These are phyloP conservation scores for Diadumene lineata DNA, from an alignment of 92 coral and sea anemone species.

Conservation along the genomic window DNA sequence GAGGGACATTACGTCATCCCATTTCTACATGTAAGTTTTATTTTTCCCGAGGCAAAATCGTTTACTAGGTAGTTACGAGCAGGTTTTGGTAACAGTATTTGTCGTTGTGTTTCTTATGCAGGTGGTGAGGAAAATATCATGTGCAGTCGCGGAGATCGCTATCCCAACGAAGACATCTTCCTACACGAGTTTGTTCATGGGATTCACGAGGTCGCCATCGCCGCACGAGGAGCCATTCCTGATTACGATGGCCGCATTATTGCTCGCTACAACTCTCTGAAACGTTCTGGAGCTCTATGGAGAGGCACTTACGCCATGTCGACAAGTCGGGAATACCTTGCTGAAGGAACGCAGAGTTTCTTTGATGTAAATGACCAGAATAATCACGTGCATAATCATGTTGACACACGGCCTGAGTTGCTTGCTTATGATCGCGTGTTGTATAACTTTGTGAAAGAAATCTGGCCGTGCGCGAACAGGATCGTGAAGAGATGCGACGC, in stretches of 20 bases:
- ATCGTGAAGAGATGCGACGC: conserved; percentile 86
- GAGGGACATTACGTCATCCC: conserved; percentile 84
- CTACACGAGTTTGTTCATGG: conserved; percentile 97
- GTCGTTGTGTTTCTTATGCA: too few relatives aligned
- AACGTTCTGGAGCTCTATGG: conserved; percentile 66
- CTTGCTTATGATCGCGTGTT: conserved; percentile 62
- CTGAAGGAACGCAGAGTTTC: conserved; percentile 95
- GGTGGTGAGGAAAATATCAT: conserved; percentile 98
- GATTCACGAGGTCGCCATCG: conserved; percentile 78
- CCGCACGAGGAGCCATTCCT: conserved; percentile 84
- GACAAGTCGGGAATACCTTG: conserved; percentile 90
- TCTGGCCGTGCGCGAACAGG: conserved; percentile 85
- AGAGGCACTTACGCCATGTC: conserved; percentile 88
- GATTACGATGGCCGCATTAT: conserved; percentile 72
- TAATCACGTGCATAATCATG: conserved; percentile 88
- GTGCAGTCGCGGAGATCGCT: conserved; percentile 82
- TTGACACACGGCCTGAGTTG: conserved; percentile 78
- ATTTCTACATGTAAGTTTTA: conserved; percentile 89
- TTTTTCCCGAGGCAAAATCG: too few relatives aligned
- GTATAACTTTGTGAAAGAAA: conserved; percentile 76
- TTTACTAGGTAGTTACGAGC: too few relatives aligned
- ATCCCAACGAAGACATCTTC: conserved; percentile 86
- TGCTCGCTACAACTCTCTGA: conserved; percentile 71
- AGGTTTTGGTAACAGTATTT: too few relatives aligned
- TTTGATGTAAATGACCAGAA: conserved; percentile 83